phyloP scores from a whole-genome alignment of 2,888 invertebrate genomes.

The Masnerella sp. region DNA sequence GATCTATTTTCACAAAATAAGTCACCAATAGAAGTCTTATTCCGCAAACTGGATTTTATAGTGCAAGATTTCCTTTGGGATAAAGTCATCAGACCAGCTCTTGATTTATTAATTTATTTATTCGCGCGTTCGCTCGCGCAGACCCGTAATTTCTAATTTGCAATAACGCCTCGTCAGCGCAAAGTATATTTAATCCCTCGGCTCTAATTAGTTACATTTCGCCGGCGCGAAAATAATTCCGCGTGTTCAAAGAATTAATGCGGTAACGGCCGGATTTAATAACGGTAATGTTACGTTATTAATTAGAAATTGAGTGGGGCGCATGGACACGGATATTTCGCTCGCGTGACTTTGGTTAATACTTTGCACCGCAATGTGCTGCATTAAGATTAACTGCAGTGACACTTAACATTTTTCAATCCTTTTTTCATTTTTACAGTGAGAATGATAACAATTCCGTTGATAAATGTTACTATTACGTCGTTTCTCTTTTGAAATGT shows the following conservation, averaged over 20 bases:
- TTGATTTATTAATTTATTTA: conserved; percentile 1
- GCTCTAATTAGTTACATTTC: not conserved
- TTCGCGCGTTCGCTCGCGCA: not conserved
- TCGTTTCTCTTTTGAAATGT: no score
- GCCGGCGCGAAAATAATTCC: not conserved
- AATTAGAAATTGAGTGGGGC: not conserved
- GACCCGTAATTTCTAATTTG: not conserved
- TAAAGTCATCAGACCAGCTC: no score
- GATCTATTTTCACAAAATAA: no score
- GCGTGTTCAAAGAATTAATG: conserved; percentile 7
- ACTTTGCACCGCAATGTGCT: not conserved
- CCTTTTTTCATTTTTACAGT: no score
- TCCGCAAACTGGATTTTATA: no score
- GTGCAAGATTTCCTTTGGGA: no score
- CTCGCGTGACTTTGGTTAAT: not conserved
- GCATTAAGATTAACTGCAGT: no score
- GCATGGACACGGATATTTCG: not conserved
- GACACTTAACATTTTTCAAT: no score
- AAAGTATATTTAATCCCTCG: not conserved
- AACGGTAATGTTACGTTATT: conserved; percentile 4
- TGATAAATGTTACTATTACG: no score
- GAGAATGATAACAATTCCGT: no score
- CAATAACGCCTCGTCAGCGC: not conserved
- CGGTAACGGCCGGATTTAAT: conserved; percentile 9
- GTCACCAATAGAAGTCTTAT: no score